Base-by-base conservation (phyloP, 2,888 invertebrate genomes). In the Stenchaetothrips biformis region DNA sequence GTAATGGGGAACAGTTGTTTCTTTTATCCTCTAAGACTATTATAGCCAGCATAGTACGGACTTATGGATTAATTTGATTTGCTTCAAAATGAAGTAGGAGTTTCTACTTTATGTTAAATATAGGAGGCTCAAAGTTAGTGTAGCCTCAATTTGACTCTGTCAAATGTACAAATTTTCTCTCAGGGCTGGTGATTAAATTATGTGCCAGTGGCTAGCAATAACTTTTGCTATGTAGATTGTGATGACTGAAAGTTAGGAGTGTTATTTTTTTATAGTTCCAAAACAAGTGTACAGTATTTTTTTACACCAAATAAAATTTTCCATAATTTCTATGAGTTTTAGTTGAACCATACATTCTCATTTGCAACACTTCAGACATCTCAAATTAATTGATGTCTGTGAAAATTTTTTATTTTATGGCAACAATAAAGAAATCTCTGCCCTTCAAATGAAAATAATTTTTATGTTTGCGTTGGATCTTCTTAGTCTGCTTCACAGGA, bases 231-330 rank as follows among this genome's bases (percentile, higher is more conserved):
- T 7, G 11, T 1, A 25, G 67, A 25, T 21, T 74, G 67, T 21
- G 21, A 67, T 74, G 67, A 74, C 67, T 74, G 67, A 74, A 74
- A 25, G n/a, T 74, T 74, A 21, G 25, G 25, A 74, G 21, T 74
- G 67, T 74, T 74, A 74, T 74, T 74, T 67, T 37, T 74, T 74
- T 74, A 74, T 74, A 74, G 67, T 25, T 25, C 7, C 25, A 21
- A 21, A 53, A 53, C 16, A 25, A 74, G 25, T 74, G 67, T 74
- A 21, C 25, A 74, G 6, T 21, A 74, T 21, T 74, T 74, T 74
- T 74, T 8, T 25, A 74, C 25, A 74, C 67, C 21, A 11, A 74
- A 74, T 59, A 74, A 25, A 74, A 21, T 8, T 74, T 74, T 25
- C 7, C 11, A 25, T 74, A 21, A 74, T 59, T 59, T 59, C 18